phyloP scores from a whole-genome alignment of 2,888 invertebrate genomes.

The Agriopis leucophaearia region DNA sequence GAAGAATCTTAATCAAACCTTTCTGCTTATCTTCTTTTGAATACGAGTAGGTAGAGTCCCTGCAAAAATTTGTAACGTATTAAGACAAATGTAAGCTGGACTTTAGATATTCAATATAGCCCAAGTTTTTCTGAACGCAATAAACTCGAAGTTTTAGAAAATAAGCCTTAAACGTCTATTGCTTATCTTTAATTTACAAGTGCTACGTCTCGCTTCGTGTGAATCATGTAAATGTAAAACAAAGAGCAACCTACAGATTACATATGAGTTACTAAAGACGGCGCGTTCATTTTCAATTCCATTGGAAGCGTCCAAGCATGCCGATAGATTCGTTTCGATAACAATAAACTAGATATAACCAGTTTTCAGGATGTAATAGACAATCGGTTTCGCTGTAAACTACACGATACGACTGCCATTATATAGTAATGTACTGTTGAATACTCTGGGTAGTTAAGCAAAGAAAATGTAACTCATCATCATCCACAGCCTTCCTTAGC shows the following conservation, averaged over 20 bases:
- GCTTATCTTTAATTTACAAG: neutral
- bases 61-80: no score
- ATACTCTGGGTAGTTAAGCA: no score
- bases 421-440: neutral
- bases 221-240: slow-evolving; percentile 20
- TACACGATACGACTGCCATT: slow-evolving; percentile 11
- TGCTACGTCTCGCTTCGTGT: slow-evolving; percentile 3
- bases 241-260: slow-evolving; percentile 11
- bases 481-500: no score
- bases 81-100: no score
- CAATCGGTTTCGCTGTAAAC: slow-evolving; percentile 37
- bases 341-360: slow-evolving; percentile 55
- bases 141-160: no score
- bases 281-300: slow-evolving; percentile 15
- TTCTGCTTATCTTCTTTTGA: no score
- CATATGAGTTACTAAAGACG: neutral
- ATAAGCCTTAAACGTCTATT: no score
- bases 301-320: slow-evolving; percentile 41
- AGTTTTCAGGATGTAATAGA: slow-evolving; percentile 52
- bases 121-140: no score
- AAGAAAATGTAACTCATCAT: no score
- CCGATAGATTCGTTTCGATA: slow-evolving; percentile 49
- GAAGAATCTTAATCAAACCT: no score
- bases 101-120: no score
- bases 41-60: no score